Conservation (phyloP, 2,797 vertebrate species). For the Tiaroga cobitis region DNA sequence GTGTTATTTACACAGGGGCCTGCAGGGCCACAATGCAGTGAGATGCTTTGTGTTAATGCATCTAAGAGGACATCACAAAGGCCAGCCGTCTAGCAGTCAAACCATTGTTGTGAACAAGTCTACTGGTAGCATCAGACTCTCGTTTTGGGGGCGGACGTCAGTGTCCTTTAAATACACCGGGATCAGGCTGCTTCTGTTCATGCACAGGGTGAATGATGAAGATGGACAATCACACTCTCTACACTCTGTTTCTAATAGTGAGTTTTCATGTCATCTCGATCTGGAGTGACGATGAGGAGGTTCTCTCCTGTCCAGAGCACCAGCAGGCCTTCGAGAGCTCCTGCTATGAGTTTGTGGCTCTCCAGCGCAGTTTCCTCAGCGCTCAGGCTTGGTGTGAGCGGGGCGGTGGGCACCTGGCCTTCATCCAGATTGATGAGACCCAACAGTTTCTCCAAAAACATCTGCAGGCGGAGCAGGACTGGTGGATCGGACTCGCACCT, state of each 20-base stretch:
- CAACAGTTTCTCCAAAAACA: conserved; percentile 86
- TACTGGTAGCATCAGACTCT: conserved; percentile 54
- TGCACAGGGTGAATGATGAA: conserved; percentile 57
- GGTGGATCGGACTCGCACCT: conserved; percentile 90
- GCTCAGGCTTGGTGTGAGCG: conserved; percentile 92
- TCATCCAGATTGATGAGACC: conserved; percentile 84
- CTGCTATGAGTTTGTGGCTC: conserved; percentile 89
- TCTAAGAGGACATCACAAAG: conserved; percentile 68
- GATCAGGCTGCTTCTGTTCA: conserved; percentile 54
- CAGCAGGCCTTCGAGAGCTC: conserved; percentile 85
- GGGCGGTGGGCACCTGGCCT: conserved; percentile 88
- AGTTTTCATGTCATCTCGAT: conserved; percentile 60
- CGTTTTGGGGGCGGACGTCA: conserved; percentile 64
- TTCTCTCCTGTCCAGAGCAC: conserved; percentile 76
- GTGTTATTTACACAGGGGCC: conserved; percentile 70
- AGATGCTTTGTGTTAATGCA: conserved; percentile 63
- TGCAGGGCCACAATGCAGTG: conserved; percentile 47
- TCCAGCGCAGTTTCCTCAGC: conserved; percentile 75
- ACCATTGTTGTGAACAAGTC: conserved; percentile 54
- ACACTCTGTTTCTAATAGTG: conserved; percentile 58
- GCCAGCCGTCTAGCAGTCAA: conserved; percentile 46
- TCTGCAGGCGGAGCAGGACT: conserved; percentile 81
- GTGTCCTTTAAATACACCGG: conserved; percentile 71
- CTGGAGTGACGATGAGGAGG: conserved; percentile 63
- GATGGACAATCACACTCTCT: conserved; percentile 70